These are phyloP conservation scores for Sebastolobus alascanus DNA, from an alignment of 2,797 vertebrate species.

Conservation along the genomic window DNA sequence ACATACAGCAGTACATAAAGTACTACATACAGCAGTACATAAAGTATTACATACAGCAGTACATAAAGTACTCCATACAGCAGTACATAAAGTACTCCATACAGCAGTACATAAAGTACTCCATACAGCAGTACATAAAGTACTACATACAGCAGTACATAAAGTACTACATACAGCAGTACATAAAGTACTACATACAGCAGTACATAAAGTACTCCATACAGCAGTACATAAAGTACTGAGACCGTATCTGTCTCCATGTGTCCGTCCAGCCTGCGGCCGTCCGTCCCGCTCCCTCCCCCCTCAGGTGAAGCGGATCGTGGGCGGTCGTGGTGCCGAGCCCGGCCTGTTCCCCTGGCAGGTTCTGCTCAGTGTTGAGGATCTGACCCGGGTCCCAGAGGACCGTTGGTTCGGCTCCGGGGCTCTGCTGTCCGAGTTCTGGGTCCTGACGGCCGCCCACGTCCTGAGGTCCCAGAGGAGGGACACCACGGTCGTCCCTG, in stretches of 20 bases:
- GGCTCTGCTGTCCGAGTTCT: slow-evolving; percentile 90
- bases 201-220: too few species aligned
- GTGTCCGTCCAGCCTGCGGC: slow-evolving; percentile 88
- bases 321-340: slow-evolving; percentile 89
- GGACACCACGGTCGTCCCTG: slow-evolving; percentile 89
- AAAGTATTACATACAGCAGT: too few species aligned
- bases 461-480: slow-evolving; percentile 92
- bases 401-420: slow-evolving; percentile 95
- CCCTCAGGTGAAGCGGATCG: slow-evolving; percentile 90
- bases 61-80: too few species aligned
- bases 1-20: too few species aligned
- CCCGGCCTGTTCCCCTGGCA: slow-evolving; percentile 97
- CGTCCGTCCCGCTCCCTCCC: slow-evolving; percentile 86
- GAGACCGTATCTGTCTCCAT: slow-evolving; percentile 4
- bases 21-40: too few species aligned
- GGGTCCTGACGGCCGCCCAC: slow-evolving; percentile 95
- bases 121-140: too few species aligned
- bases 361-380: slow-evolving; percentile 93
- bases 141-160: too few species aligned
- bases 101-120: too few species aligned
- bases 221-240: too few species aligned
- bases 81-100: too few species aligned
- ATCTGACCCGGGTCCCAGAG: slow-evolving; percentile 91
- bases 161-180: too few species aligned
- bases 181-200: too few species aligned